Evolutionary conservation across 2,797 vertebrate species (phyloP).

Genomic region (Thamnophis elegans): DNA sequence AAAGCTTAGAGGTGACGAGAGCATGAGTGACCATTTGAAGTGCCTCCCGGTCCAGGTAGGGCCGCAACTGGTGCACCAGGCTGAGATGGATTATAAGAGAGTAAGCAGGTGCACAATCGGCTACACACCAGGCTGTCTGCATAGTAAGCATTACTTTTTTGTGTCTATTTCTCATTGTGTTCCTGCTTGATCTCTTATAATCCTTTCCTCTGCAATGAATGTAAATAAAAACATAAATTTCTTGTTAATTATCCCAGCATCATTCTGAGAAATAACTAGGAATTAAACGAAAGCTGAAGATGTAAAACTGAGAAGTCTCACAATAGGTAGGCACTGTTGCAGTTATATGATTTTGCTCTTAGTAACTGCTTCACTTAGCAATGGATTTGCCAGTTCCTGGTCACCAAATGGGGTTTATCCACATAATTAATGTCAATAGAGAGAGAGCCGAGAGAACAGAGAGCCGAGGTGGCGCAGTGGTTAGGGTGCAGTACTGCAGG

Average conservation of each 20-base stretch:
- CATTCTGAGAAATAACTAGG: neutral
- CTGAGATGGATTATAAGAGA: neutral
- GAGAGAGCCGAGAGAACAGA: too few relatives aligned
- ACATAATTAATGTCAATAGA: neutral
- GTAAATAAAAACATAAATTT: neutral
- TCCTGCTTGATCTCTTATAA: neutral
- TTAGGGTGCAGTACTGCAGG: too few relatives aligned
- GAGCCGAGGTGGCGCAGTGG: too few relatives aligned
- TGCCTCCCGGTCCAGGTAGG: too few relatives aligned
- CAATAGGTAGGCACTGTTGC: neutral
- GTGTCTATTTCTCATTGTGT: neutral
- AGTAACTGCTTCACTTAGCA: neutral
- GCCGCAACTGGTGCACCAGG: too few relatives aligned
- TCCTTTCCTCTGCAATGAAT: neutral
- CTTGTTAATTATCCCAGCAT: neutral
- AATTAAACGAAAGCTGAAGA: neutral
- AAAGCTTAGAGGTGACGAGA: too few relatives aligned
- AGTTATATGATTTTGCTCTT: neutral
- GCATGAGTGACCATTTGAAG: too few relatives aligned
- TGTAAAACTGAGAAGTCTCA: neutral
- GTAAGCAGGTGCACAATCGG: neutral
- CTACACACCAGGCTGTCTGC: neutral
- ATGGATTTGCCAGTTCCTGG: neutral
- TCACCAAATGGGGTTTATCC: neutral
- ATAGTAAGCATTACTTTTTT: neutral